Base-by-base conservation (phyloP, 92 coral and sea anemone species). In the Phenganax stokvisi region DNA sequence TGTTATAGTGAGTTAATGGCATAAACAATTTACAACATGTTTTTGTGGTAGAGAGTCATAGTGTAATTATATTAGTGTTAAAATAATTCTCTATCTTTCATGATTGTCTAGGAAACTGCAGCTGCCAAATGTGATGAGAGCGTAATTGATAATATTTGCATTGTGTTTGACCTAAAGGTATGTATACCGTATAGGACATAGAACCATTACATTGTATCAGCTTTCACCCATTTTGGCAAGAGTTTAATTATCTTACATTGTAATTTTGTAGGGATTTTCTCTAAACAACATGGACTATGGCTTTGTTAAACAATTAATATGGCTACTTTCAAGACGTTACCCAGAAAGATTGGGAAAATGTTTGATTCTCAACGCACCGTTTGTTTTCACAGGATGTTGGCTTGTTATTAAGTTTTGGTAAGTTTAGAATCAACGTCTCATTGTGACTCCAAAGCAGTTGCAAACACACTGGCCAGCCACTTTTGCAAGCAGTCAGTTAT, bases 301-400 rank as follows among this genome's bases (percentile, higher is more conserved):
- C 20, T 93, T 93, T 84, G 98, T 93, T 10, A 93, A 93, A 71
- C 98, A 93, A 85, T 81, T 93, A 28, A 93, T 93, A 51, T 93
- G 98, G 98, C 86, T 93, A 55, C 80, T 93, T 10, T 89, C 98
- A 67, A 89, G 97, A 66, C 86, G 97, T 29, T 93, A 89, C 59
- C 98, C 98, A 12, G 98, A 93, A 77, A 85, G 98, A 79, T 90
- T 93, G 58, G 98, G 98, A 58, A 80, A 85, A 69, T 93, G 98
- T 61, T 88, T 93, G 56, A 84, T 93, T 47, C 69, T 93, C 37
- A 93, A 93, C 75, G 79, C 98, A 47, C 96, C 98, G 1, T 67
- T 93, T 20, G 80, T 93, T 67, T 93, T 93, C 81, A 84, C 88
- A n/a, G 97, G 97, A 4, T 93, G 97, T 84, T 93, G 98, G 98